Conservation (phyloP, 2,113 vertebrate genomes). For the Saccopteryx leptura region DNA sequence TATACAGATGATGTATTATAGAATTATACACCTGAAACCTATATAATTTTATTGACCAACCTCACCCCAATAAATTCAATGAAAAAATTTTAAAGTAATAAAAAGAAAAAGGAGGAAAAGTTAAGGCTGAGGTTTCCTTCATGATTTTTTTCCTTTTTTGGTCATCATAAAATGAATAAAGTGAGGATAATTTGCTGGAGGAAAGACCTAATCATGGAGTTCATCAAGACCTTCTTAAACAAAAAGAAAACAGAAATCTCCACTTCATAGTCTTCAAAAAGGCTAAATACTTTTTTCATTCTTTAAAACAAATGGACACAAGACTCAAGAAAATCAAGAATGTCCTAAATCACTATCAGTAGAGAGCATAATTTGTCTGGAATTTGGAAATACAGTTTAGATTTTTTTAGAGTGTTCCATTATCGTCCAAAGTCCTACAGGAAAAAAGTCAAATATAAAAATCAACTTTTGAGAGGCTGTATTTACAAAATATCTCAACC, state of each 20-base stretch:
- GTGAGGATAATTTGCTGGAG: not conserved
- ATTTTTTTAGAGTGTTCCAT: not conserved
- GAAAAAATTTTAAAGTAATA: not conserved
- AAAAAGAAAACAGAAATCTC: not conserved
- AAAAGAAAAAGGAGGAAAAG: not conserved
- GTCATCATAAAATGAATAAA: conserved; percentile 57
- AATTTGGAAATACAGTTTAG: conserved; percentile 35
- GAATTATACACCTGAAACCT: not conserved
- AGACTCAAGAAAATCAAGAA: not conserved
- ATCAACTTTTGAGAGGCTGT: conserved; percentile 35
- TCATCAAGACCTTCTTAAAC: conserved; percentile 53
- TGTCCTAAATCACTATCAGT: not conserved
- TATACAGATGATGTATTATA: not conserved
- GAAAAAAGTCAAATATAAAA: conserved; percentile 54
- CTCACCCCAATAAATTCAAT: not conserved
- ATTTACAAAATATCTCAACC: conserved; percentile 66
- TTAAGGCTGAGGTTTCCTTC: conserved; percentile 45
- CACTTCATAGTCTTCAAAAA: not conserved
- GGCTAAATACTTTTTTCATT: not conserved
- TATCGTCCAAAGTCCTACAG: conserved; percentile 1
- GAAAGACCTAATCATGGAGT: not conserved
- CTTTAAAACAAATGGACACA: conserved; percentile 17
- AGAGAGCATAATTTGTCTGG: not conserved
- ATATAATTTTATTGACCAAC: not conserved
- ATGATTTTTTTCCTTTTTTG: conserved; percentile 11